A percentile compares a stretch with the other conserved stretches of the same genome.
These are phyloP conservation scores for Micrasema minimum DNA, from an alignment of 1,140 invertebrate species.

Conservation along the genomic window DNA sequence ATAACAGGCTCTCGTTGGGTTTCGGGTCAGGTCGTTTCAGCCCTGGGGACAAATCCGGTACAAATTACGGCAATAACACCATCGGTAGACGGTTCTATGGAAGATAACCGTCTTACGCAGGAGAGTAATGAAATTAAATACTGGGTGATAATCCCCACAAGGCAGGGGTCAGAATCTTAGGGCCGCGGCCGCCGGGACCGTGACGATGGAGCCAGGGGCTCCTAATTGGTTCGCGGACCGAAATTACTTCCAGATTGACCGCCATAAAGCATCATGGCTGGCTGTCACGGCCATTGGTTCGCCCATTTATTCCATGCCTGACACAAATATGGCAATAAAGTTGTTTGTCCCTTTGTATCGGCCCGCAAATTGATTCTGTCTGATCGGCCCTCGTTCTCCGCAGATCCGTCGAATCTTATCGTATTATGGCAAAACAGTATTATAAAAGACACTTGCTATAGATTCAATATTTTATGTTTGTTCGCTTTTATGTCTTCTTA, in stretches of 20 bases:
- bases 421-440: background rate
- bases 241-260: constrained; percentile 52
- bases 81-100: background rate
- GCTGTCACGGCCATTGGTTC: constrained; percentile 44
- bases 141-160: background rate
- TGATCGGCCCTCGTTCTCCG: constrained; percentile 11
- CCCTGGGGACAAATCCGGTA: background rate
- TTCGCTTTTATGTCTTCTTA: background rate
- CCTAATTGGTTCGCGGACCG: constrained; percentile 47
- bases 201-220: constrained; percentile 9
- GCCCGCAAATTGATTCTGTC: constrained; percentile 24
- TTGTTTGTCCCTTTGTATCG: constrained; percentile 39
- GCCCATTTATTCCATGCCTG: constrained; percentile 38
- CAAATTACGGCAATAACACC: constrained; percentile 25
- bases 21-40: background rate
- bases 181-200: background rate
- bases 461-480: background rate
- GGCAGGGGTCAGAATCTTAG: background rate
- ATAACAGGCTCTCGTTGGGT: background rate
- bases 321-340: constrained; percentile 49
- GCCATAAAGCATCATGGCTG: constrained; percentile 47
- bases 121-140: constrained; percentile 38
- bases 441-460: background rate
- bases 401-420: constrained; percentile 1
- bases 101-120: constrained; percentile 20